Base-by-base conservation (phyloP, 2,113 vertebrate species). In the Parus major region DNA sequence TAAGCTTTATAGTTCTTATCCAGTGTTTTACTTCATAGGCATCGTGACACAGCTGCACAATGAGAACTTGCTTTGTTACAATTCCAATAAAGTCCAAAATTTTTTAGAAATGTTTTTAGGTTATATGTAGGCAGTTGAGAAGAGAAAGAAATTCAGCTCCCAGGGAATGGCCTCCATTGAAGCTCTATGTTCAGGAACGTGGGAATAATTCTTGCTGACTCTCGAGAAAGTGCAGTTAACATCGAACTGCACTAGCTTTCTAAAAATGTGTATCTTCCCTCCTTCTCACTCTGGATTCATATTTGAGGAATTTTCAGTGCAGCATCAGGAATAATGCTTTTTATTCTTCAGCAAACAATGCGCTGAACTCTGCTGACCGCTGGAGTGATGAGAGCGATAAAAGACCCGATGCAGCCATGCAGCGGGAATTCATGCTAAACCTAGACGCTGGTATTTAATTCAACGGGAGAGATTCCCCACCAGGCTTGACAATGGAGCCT, bases 291-390 rank as follows among this genome's bases (percentile, higher is more conserved):
- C 46, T 41, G 55, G 20, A 75, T 39, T 59, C 50, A 39, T 46
- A 82, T 46, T 23, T 63, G 19, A 42, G 47, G 52, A 88, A 56
- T 94, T 94, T 95, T 80, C 78, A 91, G 57, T 84, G 72, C 81
- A 78, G 82, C 79, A 91, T 49, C 64, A 55, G 86, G 69, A 93
- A 88, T 88, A 86, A 83, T 60, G 68, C 82, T 81, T 90, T 91
- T 85, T 86, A 95, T 95, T 97, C 96, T 96, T 92, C 91, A 29
- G 91, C 94, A 98, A 98, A 98, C 97, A 97, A 99, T 98, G 90
- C 50, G 63, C 95, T 98, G 97, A 98, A 98, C 96, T 95, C 96
- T 97, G 98, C 98, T 98, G 98, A 98, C 97, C 95, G 81, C 90
- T 93, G 78, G 94, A 97, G 96, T 96, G 96, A 96, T 98, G 96